Percentiles rank a stretch among this genome's conserved stretches.
phyloP scores from a whole-genome alignment of 2,888 invertebrate genomes.

The Polydrusus pterygomalis region DNA sequence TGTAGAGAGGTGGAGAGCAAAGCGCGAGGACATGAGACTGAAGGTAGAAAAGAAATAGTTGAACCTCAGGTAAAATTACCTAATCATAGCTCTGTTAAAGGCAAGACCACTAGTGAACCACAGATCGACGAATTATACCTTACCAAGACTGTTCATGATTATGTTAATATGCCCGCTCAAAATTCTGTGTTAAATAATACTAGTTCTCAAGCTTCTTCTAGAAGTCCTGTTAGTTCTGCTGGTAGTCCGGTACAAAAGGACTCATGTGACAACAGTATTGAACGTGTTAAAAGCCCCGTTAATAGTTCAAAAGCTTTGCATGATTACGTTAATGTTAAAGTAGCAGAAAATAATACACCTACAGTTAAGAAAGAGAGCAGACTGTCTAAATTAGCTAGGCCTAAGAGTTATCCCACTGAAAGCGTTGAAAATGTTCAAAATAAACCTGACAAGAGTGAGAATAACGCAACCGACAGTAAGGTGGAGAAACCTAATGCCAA shows the following conservation, averaged over 20 bases:
- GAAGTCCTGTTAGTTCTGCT: constrained; percentile 23
- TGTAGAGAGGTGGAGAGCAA: constrained; percentile 22
- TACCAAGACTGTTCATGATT: constrained; percentile 64
- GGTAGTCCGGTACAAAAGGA: constrained; percentile 12
- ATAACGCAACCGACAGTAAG: constrained; percentile 11
- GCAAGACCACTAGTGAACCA: not conserved
- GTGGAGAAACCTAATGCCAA: not conserved
- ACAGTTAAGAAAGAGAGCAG: constrained; percentile 64
- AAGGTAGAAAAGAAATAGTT: constrained; percentile 37
- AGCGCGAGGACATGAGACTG: not conserved
- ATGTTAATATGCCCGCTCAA: constrained; percentile 61
- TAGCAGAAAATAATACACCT: constrained; percentile 54
- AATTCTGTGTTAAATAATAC: constrained; percentile 1
- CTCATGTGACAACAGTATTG: not conserved
- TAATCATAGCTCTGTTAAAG: not conserved
- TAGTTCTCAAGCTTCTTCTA: not conserved
- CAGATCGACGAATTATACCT: not conserved
- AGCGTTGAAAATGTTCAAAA: constrained; percentile 50
- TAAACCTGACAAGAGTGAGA: constrained; percentile 10
- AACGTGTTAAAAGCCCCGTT: constrained; percentile 26
- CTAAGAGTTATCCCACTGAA: constrained; percentile 74
- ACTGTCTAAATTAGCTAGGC: constrained; percentile 74
- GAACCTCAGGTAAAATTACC: not conserved
- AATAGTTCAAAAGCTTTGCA: constrained; percentile 57
- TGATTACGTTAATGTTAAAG: constrained; percentile 65